Conservation (phyloP, 2,888 invertebrate species). For the Cecidostiba fungosa region DNA sequence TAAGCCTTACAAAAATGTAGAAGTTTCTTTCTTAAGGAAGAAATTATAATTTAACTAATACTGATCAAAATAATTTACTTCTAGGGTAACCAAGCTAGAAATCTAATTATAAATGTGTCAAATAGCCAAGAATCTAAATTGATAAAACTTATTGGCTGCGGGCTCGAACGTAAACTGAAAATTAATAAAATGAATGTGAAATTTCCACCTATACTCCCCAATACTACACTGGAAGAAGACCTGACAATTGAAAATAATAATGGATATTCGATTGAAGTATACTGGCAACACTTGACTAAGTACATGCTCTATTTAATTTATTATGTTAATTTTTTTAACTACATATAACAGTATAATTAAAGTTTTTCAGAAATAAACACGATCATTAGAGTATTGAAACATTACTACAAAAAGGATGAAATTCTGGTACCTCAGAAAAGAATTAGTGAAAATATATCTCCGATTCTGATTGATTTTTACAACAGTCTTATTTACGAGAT, state of each 20-base stretch:
- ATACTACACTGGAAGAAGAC: constrained; percentile 81
- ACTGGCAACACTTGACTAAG: constrained; percentile 86
- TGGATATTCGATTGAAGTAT: constrained; percentile 85
- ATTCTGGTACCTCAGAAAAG: constrained; percentile 77
- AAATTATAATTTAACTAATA: not conserved
- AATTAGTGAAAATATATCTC: constrained; percentile 75
- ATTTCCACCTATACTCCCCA: constrained; percentile 41
- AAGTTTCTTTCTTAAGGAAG: not conserved
- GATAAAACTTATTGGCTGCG: constrained; percentile 39
- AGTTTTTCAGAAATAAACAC: constrained; percentile 54
- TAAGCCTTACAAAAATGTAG: constrained; percentile 81
- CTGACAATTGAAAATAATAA: constrained; percentile 85
- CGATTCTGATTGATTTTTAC: constrained; percentile 44
- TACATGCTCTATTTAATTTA: constrained; percentile 75
- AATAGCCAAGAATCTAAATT: constrained; percentile 30
- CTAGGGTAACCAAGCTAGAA: constrained; percentile 47
- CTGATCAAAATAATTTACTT: not conserved
- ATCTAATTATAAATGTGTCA: constrained; percentile 27
- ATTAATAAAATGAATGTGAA: constrained; percentile 38
- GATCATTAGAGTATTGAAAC: constrained; percentile 62
- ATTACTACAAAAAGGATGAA: constrained; percentile 77
- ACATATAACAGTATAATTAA: not conserved
- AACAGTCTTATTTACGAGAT: constrained; percentile 33
- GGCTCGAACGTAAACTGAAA: constrained; percentile 41
- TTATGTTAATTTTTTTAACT: not conserved